Evolutionary conservation across 1,140 invertebrate genomes (phyloP).

Genomic region (Drosophila fuyamai): DNA sequence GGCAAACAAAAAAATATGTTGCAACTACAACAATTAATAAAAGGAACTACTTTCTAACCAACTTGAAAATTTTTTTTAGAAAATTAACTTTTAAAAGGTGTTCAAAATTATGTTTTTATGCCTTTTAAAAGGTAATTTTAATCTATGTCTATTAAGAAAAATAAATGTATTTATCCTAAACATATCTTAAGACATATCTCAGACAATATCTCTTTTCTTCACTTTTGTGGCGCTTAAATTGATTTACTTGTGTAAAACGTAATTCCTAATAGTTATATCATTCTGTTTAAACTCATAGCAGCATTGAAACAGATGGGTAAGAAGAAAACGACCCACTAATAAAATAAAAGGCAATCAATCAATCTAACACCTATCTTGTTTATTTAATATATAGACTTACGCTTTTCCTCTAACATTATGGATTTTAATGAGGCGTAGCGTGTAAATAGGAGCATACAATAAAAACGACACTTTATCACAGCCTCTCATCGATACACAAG

Average conservation of each 20-base stretch:
- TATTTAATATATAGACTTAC: conserved; percentile 16
- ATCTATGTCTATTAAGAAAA: too few relatives aligned
- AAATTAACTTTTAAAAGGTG: too few relatives aligned
- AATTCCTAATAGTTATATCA: neutral
- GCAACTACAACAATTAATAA: too few relatives aligned
- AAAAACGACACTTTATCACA: conserved; percentile 33
- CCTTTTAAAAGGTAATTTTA: too few relatives aligned
- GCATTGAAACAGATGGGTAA: neutral
- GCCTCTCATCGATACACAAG: conserved; percentile 12
- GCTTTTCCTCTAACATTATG: neutral
- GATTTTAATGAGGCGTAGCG: conserved; percentile 19
- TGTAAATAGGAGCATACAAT: conserved; percentile 11
- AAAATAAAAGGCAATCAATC: conserved; percentile 11
- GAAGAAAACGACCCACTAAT: neutral
- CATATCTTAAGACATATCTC: too few relatives aligned
- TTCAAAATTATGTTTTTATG: too few relatives aligned
- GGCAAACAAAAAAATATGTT: too few relatives aligned
- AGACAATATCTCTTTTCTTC: too few relatives aligned
- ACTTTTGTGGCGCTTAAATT: neutral
- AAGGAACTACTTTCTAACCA: too few relatives aligned
- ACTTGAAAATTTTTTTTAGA: too few relatives aligned
- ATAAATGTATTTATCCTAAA: too few relatives aligned
- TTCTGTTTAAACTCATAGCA: neutral
- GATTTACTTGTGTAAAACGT: neutral
- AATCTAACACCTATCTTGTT: conserved; percentile 12